Evolutionary conservation across 2,888 invertebrate species (phyloP).

Genomic region (Protonemura montana): DNA sequence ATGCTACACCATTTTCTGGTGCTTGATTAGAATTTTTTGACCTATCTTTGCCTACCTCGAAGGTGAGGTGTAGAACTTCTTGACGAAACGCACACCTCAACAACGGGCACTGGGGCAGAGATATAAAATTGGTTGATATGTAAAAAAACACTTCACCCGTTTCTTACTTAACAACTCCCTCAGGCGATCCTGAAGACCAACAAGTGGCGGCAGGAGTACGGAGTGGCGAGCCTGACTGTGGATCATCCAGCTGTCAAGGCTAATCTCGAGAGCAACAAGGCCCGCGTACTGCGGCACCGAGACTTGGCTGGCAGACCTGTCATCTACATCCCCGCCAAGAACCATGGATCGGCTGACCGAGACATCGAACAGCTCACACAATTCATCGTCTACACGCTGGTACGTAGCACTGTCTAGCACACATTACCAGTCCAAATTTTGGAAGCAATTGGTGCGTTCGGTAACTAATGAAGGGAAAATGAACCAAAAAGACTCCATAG

Average conservation of each 20-base stretch:
- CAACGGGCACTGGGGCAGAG: no score
- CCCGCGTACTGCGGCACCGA: constrained; percentile 73
- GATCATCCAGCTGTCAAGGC: constrained; percentile 65
- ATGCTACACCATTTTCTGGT: no score
- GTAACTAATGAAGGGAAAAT: no score
- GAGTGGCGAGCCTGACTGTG: constrained; percentile 67
- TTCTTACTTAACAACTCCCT: constrained; percentile 52
- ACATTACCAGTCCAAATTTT: constrained; percentile 36
- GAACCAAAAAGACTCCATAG: no score
- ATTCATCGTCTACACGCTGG: constrained; percentile 79
- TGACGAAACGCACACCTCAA: no score
- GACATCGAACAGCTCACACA: constrained; percentile 79
- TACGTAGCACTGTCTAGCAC: constrained; percentile 56
- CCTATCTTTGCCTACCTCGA: no score
- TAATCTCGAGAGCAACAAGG: constrained; percentile 68
- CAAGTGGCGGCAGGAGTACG: constrained; percentile 80
- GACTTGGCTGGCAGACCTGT: constrained; percentile 79
- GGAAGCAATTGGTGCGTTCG: no score
- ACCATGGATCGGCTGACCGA: constrained; percentile 73
- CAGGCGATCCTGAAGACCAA: constrained; percentile 80
- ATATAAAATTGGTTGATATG: no score
- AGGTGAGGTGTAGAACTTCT: no score
- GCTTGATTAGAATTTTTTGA: no score
- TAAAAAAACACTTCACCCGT: neutral
- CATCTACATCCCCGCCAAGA: constrained; percentile 79